These are phyloP conservation scores for Brienomyrus brachyistius DNA, from an alignment of 2,113 vertebrate genomes.

Conservation along the genomic window DNA sequence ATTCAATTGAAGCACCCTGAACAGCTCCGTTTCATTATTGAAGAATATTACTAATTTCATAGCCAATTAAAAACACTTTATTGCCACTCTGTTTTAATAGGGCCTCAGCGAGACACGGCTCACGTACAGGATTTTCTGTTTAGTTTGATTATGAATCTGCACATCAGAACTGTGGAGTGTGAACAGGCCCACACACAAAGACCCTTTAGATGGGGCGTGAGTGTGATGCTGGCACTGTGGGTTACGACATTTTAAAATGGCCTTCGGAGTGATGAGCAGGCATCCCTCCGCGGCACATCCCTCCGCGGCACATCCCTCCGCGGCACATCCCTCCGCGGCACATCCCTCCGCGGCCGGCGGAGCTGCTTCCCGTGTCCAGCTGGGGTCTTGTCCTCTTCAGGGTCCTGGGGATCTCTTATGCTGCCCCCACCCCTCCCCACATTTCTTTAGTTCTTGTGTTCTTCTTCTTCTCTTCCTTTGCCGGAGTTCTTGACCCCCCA, in stretches of 20 bases:
- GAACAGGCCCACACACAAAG: not conserved
- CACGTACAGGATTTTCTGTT: not conserved
- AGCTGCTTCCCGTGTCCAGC: not conserved
- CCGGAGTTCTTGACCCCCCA: not conserved
- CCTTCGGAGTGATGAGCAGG: not conserved
- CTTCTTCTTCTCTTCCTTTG: not conserved
- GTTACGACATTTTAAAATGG: not conserved
- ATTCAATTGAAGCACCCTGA: not conserved
- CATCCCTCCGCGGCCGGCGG: no score
- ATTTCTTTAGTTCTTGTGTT: not conserved
- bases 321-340: no score
- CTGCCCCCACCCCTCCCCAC: not conserved
- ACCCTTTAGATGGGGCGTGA: not conserved
- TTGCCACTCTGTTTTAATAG: not conserved
- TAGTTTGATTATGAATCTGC: conserved; percentile 10
- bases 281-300: no score
- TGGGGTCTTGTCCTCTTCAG: not conserved
- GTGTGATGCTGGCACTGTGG: not conserved
- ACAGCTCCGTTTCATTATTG: not conserved
- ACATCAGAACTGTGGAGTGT: conserved; percentile 7
- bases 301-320: no score
- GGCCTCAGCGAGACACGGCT: not conserved
- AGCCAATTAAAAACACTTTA: not conserved
- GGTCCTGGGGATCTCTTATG: no score
- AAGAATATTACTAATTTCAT: not conserved